Evolutionary conservation across 2,113 vertebrate genomes (phyloP), one percentile per base, ranked within the genome.

Genomic region (Megaceryle maxima): DNA sequence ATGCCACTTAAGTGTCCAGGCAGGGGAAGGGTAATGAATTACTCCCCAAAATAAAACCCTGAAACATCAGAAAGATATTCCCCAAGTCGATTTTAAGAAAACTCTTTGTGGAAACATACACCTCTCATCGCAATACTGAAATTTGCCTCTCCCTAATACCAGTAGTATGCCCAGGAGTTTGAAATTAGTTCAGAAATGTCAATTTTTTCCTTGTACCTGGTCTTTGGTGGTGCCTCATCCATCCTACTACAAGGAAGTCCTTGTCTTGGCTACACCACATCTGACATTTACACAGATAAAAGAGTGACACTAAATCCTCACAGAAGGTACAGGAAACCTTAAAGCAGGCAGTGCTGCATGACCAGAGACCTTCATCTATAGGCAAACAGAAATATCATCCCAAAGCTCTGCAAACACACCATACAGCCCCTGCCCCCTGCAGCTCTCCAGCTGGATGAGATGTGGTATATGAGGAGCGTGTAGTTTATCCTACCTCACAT

Each of bases 401-500:
- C 59, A n/a, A 59, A 87, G 83, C 76, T 46, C 41, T 85, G 22
- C 46, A 53, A 90, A 4, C 16, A 21, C 37, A 4, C 8, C 0
- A 0, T 1, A 6, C 1, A 6, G 46, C 33, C 50, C 17, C n/a
- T 44, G 39, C 19, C 22, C 80, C 25, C 13, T 19, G 35, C 73
- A 67, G 29, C 48, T 43, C 73, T 3, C 16, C 28, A 73, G 48
- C 37, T 79, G 35, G 39, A 78, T 48, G 28, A 33, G 56, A 35
- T 1, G 1, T 1, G 5, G 16, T 24, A 46, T 9, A 53, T 16
- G 67, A 46, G 39, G 37, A 48, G 78, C 0, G 0, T 5, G 44
- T 16, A 85, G 66, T 22, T 73, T 31, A 68, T 75, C 99, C 97
- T 98, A 99, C 99, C 99, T 99, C 98, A 99, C 98, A 99, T 98